These are phyloP conservation scores for Barypeithes pellucidus DNA, from an alignment of 2,888 invertebrate genomes.

Conservation along the genomic window DNA sequence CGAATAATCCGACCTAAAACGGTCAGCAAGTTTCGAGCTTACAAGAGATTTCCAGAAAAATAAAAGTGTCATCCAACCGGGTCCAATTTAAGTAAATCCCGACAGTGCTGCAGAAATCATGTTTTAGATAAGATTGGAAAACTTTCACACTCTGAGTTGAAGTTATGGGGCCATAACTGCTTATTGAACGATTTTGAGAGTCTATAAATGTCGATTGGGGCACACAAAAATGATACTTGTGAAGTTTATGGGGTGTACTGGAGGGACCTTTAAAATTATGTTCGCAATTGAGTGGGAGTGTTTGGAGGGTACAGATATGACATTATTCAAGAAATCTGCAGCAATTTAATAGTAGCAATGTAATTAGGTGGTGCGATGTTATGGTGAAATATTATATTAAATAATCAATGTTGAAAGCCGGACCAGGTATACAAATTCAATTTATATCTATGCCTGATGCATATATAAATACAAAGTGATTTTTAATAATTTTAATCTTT, in stretches of 20 bases:
- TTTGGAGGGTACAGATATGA: background rate
- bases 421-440: too few species aligned
- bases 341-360: too few species aligned
- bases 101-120: constrained; percentile 50
- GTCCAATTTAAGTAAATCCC: constrained; percentile 54
- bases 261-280: constrained; percentile 16
- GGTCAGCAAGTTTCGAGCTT: constrained; percentile 44
- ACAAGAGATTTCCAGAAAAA: constrained; percentile 29
- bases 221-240: constrained; percentile 37
- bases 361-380: too few species aligned
- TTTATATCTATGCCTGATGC: too few species aligned
- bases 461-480: too few species aligned
- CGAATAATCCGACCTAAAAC: constrained; percentile 42
- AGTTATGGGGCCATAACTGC: constrained; percentile 53
- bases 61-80: constrained; percentile 50
- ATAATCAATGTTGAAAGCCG: too few species aligned
- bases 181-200: constrained; percentile 53
- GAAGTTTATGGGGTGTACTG: constrained; percentile 46
- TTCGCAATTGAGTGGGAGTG: background rate
- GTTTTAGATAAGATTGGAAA: constrained; percentile 54
- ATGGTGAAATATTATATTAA: too few species aligned
- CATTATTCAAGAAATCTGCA: too few species aligned
- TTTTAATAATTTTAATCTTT: too few species aligned
- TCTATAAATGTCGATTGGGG: constrained; percentile 50
- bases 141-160: constrained; percentile 49